These are phyloP conservation scores for Pterocles gutturalis DNA, from an alignment of 2,113 vertebrate genomes.

Conservation along the genomic window DNA sequence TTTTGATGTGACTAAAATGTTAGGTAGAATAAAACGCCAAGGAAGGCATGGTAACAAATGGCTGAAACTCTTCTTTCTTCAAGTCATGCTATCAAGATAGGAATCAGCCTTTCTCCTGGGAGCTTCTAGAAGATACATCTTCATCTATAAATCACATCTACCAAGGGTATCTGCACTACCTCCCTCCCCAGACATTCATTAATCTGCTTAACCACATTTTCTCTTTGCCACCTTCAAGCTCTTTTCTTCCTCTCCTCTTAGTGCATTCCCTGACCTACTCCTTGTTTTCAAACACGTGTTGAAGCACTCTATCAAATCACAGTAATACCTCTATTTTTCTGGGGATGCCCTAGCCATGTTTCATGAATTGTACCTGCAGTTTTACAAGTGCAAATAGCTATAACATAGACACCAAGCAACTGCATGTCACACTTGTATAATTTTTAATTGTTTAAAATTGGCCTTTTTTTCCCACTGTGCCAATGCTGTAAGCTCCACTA, in stretches of 20 bases:
- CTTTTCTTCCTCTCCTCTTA: neutral
- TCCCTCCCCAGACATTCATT: neutral
- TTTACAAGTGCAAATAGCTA: neutral
- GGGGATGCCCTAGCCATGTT: neutral
- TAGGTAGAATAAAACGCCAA: neutral
- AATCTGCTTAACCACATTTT: neutral
- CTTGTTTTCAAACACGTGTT: neutral
- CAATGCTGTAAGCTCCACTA: neutral
- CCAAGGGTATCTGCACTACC: neutral
- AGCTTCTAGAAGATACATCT: neutral
- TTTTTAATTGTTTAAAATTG: neutral
- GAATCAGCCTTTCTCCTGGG: neutral
- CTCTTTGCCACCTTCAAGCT: neutral
- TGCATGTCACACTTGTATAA: neutral
- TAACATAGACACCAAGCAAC: neutral
- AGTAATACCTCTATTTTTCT: neutral
- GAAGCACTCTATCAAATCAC: neutral
- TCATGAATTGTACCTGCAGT: neutral
- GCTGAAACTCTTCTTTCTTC: neutral
- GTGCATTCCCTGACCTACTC: neutral
- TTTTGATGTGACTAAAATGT: neutral
- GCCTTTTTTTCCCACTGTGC: neutral
- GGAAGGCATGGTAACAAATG: neutral
- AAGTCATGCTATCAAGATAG: neutral
- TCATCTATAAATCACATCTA: neutral